Evolutionary conservation across 1,140 invertebrate genomes (phyloP).

Genomic region (Drosophila chauvacae): DNA sequence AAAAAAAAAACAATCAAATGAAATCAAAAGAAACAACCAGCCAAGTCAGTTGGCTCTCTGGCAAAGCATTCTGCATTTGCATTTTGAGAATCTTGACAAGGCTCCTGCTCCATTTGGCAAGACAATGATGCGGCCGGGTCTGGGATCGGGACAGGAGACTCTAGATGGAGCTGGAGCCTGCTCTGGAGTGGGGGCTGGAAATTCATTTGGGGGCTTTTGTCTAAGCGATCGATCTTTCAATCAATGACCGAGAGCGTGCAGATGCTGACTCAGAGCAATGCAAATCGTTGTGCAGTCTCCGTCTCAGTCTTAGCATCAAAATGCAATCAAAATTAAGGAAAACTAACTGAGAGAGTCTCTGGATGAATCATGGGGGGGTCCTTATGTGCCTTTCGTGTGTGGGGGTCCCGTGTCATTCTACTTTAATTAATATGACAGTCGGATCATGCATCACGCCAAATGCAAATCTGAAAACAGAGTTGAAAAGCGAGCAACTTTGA

Average conservation of each 20-base stretch:
- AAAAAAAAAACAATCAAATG: not conserved
- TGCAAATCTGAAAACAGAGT: constrained; percentile 51
- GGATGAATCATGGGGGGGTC: constrained; percentile 76
- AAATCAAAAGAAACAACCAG: constrained; percentile 28
- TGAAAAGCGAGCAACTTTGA: constrained; percentile 39
- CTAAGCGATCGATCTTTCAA: constrained; percentile 83
- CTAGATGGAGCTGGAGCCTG: not conserved
- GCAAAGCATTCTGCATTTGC: constrained; percentile 63
- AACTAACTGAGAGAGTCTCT: constrained; percentile 3
- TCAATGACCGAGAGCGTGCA: constrained; percentile 72
- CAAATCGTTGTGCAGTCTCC: constrained; percentile 47
- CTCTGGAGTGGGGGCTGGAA: constrained; percentile 39
- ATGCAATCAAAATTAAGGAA: constrained; percentile 83
- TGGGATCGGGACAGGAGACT: constrained; percentile 35
- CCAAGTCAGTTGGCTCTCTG: constrained; percentile 48
- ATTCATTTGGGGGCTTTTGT: constrained; percentile 79
- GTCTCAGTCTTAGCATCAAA: constrained; percentile 65
- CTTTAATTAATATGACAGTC: constrained; percentile 75
- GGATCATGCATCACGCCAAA: constrained; percentile 45
- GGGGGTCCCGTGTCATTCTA: constrained; percentile 56
- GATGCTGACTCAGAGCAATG: constrained; percentile 57
- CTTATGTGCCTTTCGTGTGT: constrained; percentile 19
- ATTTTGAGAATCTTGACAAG: constrained; percentile 80
- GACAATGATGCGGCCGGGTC: constrained; percentile 70
- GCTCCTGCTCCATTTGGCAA: constrained; percentile 70